Evolutionary conservation across 2,797 vertebrate species (phyloP).

Genomic region (Choloepus didactylus): DNA sequence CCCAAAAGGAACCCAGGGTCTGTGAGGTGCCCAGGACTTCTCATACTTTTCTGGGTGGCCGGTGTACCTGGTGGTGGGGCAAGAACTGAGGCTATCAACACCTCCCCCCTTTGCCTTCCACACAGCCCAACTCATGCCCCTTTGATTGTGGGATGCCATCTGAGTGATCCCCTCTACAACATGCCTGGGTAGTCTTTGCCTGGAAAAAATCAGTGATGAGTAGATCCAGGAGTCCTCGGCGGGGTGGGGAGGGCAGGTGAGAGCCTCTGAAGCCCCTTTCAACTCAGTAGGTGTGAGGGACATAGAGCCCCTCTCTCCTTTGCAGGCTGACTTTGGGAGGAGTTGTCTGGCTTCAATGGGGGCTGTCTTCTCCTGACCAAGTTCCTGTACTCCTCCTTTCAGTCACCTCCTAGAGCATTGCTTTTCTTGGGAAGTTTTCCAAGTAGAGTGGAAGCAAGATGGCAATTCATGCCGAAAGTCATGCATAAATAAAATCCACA

Average conservation of each 20-base stretch:
- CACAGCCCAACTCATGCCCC: neutral
- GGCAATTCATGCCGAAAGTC: constrained; percentile 52
- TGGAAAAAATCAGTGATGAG: neutral
- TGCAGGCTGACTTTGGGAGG: neutral
- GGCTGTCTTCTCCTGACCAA: neutral
- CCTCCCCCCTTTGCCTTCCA: neutral
- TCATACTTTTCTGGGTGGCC: neutral
- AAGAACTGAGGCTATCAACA: neutral
- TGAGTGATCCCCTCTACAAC: neutral
- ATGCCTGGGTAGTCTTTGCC: neutral
- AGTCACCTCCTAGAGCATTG: neutral
- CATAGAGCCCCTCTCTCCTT: neutral
- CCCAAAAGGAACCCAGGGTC: neutral
- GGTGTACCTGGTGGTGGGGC: neutral
- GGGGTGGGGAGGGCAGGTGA: neutral
- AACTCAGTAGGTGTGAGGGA: neutral
- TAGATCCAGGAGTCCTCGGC: neutral
- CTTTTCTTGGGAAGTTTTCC: constrained; percentile 64
- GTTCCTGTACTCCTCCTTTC: neutral
- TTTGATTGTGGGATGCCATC: neutral
- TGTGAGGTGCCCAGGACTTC: neutral
- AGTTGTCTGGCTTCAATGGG: neutral
- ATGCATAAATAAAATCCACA: constrained; percentile 68
- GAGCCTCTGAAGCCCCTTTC: neutral
- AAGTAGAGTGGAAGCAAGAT: constrained; percentile 50